These are phyloP conservation scores for Myotis brandtii DNA, from an alignment of 2,113 vertebrate species.

Conservation along the genomic window DNA sequence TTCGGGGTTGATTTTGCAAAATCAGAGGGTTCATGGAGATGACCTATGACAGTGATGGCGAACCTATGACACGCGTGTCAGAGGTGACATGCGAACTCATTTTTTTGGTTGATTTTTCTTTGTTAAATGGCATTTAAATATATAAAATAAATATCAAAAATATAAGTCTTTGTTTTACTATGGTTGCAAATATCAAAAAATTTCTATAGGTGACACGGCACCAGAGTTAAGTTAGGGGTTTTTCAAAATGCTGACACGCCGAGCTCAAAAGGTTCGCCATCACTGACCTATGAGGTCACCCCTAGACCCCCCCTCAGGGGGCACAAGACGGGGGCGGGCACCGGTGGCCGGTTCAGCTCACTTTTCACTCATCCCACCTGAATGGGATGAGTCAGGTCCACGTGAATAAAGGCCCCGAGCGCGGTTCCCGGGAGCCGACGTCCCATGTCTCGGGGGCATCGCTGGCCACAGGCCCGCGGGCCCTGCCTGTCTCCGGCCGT, in stretches of 20 bases:
- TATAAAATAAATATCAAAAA: no score
- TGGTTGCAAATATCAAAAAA: no score
- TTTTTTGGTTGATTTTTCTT: no score
- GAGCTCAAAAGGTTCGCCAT: no score
- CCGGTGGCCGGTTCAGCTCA: neutral
- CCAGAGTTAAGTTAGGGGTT: no score
- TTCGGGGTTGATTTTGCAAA: neutral
- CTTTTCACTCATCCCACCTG: neutral
- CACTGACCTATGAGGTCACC: neutral
- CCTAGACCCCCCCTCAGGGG: neutral
- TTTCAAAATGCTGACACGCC: no score
- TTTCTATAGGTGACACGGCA: no score
- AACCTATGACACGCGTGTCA: no score
- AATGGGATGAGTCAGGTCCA: rapidly evolving
- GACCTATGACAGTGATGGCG: neutral
- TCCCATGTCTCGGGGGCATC: neutral
- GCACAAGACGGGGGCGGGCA: neutral
- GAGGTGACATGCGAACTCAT: no score
- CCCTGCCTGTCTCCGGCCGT: neutral
- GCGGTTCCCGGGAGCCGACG: rapidly evolving
- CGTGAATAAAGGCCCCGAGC: neutral
- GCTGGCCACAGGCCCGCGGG: neutral
- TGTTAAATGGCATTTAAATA: no score
- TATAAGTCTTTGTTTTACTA: no score
- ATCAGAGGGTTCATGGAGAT: neutral